A percentile compares a stretch with the other conserved stretches of the same genome.
Evolutionary conservation across 2,113 vertebrate genomes (phyloP).

Genomic region (Odobenus rosmarus): DNA sequence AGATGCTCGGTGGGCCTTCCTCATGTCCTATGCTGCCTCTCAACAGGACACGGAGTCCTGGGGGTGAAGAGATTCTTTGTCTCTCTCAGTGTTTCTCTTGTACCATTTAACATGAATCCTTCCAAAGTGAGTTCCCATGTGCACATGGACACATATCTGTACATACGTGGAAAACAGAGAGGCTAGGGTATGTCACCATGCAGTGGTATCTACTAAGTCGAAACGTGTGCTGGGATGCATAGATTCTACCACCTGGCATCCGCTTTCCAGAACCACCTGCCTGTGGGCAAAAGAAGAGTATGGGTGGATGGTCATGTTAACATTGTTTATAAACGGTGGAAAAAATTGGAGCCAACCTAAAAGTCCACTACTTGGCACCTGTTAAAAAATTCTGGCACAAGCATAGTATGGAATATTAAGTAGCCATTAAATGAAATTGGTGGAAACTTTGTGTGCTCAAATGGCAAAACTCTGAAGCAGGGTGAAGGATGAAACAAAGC

Average conservation of each 20-base stretch:
- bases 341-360: neutral
- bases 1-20: neutral
- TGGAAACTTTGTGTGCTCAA: neutral
- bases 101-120: neutral
- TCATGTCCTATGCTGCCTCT: neutral
- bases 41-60: neutral
- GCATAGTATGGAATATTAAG: neutral
- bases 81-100: neutral
- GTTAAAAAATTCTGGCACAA: neutral
- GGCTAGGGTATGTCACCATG: neutral
- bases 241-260: neutral
- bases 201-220: accelerated
- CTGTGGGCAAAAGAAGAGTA: neutral
- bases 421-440: neutral
- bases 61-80: neutral
- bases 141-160: neutral
- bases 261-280: neutral
- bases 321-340: neutral
- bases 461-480: neutral
- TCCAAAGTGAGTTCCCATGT: neutral
- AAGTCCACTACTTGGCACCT: neutral
- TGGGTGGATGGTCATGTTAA: neutral
- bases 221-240: accelerated
- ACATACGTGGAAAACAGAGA: neutral
- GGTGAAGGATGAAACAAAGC: neutral